These are phyloP conservation scores for Hepsetus odoe DNA, from an alignment of 2,113 vertebrate genomes.

Conservation along the genomic window DNA sequence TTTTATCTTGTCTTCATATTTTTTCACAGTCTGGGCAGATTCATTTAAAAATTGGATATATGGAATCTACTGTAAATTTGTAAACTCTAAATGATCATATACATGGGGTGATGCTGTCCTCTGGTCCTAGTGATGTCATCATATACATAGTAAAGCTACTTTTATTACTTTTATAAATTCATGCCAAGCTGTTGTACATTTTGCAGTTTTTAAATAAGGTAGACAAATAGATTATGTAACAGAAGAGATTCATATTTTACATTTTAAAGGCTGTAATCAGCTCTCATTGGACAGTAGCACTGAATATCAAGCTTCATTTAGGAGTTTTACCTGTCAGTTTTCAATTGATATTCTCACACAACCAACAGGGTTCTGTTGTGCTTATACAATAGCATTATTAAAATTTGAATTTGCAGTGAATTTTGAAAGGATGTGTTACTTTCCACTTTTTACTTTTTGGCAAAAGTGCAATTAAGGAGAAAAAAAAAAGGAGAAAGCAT, in stretches of 20 bases:
- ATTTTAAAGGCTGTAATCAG: neutral
- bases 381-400: neutral
- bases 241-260: neutral
- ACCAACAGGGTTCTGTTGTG: neutral
- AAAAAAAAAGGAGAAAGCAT: too few species aligned
- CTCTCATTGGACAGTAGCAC: neutral
- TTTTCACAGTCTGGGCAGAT: too few species aligned
- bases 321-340: neutral
- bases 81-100: too few species aligned
- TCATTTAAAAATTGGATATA: too few species aligned
- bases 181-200: too few species aligned
- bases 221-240: too few species aligned
- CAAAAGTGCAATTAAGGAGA: neutral
- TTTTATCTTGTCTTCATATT: too few species aligned
- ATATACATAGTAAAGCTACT: too few species aligned
- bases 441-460: neutral
- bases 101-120: too few species aligned
- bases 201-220: neutral
- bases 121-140: too few species aligned
- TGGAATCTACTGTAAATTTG: too few species aligned
- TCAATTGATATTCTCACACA: neutral
- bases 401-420: neutral
- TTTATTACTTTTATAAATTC: too few species aligned
- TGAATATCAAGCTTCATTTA: neutral
- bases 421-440: neutral